A percentile compares a stretch with the other conserved stretches of the same genome.
These are phyloP conservation scores for Podarcis muralis DNA, from an alignment of 2,113 vertebrate genomes.

Conservation along the genomic window DNA sequence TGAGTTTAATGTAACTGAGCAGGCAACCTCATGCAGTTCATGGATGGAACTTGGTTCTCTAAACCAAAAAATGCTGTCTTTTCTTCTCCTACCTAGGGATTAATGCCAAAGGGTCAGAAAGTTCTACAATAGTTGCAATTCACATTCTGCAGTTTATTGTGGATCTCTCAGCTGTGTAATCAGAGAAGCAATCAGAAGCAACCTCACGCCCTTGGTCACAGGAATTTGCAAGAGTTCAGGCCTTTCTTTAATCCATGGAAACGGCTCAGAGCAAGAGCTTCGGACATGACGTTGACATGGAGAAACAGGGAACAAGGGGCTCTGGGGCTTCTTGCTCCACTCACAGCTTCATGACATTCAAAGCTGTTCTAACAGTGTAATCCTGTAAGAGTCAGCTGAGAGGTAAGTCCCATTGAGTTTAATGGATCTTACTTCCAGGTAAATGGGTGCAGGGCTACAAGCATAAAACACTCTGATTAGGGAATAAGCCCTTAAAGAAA, in stretches of 20 bases:
- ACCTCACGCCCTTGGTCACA: neutral
- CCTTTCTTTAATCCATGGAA: neutral
- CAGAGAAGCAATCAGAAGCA: neutral
- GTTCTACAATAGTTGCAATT: neutral
- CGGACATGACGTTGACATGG: neutral
- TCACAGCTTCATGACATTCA: neutral
- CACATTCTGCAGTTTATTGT: neutral
- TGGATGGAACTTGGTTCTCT: neutral
- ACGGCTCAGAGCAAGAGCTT: neutral
- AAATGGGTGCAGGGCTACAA: too few relatives aligned
- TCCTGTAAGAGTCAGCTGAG: neutral
- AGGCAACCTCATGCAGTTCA: neutral
- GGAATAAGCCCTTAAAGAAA: too few relatives aligned
- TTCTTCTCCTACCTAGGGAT: neutral
- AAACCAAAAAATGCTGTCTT: neutral
- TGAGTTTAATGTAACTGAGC: neutral
- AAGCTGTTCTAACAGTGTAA: neutral
- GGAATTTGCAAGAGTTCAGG: neutral
- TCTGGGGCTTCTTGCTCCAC: neutral
- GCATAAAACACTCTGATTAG: too few relatives aligned
- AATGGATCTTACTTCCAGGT: neutral
- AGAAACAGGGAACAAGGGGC: neutral
- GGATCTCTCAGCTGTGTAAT: neutral
- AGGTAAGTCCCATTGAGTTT: neutral
- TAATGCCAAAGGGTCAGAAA: neutral